Conservation (phyloP, 2,797 vertebrate species). For the Gymnocypris eckloni region DNA sequence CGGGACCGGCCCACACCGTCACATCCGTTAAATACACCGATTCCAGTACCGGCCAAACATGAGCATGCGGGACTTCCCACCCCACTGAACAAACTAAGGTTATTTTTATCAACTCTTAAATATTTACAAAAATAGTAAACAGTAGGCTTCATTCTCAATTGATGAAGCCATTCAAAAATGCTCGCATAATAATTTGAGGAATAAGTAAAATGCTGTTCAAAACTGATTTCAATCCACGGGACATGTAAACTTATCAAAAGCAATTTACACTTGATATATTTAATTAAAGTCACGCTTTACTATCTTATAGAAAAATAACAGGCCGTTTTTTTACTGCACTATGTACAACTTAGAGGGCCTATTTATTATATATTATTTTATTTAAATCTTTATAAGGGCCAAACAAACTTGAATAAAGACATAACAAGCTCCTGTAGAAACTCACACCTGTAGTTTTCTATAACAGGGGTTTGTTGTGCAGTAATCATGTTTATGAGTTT, state of each 20-base stretch:
- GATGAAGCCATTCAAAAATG: neutral
- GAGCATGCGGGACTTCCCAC: conserved; percentile 22
- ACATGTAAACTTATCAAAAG: neutral
- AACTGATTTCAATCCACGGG: neutral
- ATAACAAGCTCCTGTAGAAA: neutral
- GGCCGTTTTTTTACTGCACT: neutral
- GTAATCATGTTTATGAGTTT: neutral
- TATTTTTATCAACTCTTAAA: neutral
- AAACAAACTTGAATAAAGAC: neutral
- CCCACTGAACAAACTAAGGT: neutral
- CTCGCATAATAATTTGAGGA: neutral
- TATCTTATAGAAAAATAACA: neutral
- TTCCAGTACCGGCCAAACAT: conserved; percentile 31
- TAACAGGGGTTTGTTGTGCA: neutral
- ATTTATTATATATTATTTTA: neutral
- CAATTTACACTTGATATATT: too few relatives aligned
- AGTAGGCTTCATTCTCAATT: neutral
- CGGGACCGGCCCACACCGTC: conserved; percentile 49
- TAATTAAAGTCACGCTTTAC: neutral
- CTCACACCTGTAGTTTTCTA: neutral
- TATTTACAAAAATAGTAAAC: neutral
- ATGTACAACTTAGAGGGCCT: neutral
- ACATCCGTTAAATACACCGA: conserved; percentile 46
- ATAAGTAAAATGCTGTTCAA: neutral
- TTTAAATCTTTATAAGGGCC: neutral